phyloP scores from a whole-genome alignment of 2,888 invertebrate genomes.

The Agrenia bidenticulata region DNA sequence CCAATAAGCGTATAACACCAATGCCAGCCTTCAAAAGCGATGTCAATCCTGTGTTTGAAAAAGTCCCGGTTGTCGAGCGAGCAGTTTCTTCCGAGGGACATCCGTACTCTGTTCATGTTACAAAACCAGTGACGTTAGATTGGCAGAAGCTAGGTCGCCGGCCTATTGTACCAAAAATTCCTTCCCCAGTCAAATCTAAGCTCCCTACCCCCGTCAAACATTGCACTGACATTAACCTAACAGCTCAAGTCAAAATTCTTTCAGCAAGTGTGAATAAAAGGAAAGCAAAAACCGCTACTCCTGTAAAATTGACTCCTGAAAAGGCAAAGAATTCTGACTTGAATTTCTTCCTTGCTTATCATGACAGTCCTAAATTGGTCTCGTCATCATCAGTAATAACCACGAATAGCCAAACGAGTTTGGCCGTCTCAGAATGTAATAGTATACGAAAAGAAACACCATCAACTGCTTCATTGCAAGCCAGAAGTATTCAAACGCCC shows the following conservation, averaged over 20 bases:
- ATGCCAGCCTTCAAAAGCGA: conserved; percentile 12
- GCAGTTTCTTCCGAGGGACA: conserved; percentile 12
- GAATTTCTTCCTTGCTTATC: conserved; percentile 26
- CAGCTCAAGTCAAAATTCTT: too few species aligned
- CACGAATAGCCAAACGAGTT: not conserved
- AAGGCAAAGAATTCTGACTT: conserved; percentile 27
- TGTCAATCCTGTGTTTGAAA: conserved; percentile 29
- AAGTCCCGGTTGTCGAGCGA: conserved; percentile 22
- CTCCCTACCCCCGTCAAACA: too few species aligned
- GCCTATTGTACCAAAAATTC: conserved; percentile 32
- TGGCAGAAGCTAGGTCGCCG: conserved; percentile 32
- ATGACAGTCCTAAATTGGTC: conserved; percentile 6
- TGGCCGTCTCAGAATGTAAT: not conserved
- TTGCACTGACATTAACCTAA: too few species aligned
- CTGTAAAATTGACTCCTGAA: conserved; percentile 36
- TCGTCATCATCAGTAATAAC: not conserved
- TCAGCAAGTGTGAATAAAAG: conserved; percentile 20
- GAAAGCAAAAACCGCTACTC: conserved; percentile 29
- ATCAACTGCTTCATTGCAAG: not conserved
- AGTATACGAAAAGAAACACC: too few species aligned
- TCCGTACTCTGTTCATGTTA: conserved; percentile 20
- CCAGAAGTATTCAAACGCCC: not conserved
- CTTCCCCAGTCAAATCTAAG: conserved; percentile 7
- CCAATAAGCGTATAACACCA: conserved; percentile 31
- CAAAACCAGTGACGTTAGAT: not conserved